Evolutionary conservation across 2,888 invertebrate species (phyloP).

Genomic region (Cacoxenus indagator): DNA sequence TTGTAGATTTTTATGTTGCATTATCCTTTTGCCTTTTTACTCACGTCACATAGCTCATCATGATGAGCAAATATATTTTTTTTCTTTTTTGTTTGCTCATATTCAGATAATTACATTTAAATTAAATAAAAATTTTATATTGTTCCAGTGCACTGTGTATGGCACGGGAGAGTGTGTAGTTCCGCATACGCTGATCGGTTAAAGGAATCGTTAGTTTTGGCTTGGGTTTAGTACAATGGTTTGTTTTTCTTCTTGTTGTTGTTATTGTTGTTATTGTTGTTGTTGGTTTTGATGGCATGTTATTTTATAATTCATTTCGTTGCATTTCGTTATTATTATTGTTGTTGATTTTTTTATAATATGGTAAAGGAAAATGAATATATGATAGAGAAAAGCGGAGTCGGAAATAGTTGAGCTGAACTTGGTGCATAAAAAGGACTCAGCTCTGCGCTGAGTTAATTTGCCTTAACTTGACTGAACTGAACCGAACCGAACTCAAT

Average conservation of each 20-base stretch:
- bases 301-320: constrained; percentile 64
- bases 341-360: background rate
- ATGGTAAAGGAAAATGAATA: background rate
- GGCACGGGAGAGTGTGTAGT: no score
- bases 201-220: no score
- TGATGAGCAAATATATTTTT: constrained; percentile 50
- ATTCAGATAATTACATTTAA: constrained; percentile 70
- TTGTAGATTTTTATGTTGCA: constrained; percentile 22
- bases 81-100: background rate
- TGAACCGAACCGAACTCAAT: no score
- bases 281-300: constrained; percentile 57
- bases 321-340: constrained; percentile 52
- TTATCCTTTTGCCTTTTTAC: constrained; percentile 28
- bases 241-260: background rate
- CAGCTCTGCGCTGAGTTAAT: no score
- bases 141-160: constrained; percentile 38
- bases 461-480: no score
- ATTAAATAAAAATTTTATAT: constrained; percentile 71
- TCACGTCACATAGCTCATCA: constrained; percentile 49
- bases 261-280: constrained; percentile 16
- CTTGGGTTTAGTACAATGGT: background rate
- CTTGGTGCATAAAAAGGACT: no score
- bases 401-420: no score
- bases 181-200: no score
- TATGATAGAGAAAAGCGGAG: no score